Conservation (phyloP, 2,113 vertebrate genomes). For the Calonectris borealis region DNA sequence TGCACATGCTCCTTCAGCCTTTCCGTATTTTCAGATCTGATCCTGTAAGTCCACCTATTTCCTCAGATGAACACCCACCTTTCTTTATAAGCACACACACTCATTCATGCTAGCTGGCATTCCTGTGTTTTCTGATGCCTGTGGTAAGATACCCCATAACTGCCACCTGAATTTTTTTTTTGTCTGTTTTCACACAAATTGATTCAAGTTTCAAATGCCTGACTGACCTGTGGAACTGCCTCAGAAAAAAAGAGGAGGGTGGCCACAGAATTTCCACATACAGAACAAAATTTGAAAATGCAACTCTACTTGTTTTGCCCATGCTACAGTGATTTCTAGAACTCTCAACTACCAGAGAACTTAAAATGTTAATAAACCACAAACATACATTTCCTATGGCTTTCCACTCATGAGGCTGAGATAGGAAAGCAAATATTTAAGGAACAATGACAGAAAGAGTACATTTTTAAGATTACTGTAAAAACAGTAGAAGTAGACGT, state of each 20-base stretch:
- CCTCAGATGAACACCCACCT: background rate
- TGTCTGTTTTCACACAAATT: background rate
- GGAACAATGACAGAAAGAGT: background rate
- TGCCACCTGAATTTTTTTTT: no score
- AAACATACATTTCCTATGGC: background rate
- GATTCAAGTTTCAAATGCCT: background rate
- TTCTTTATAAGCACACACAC: background rate
- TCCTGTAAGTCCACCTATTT: background rate
- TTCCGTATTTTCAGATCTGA: background rate
- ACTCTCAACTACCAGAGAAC: background rate
- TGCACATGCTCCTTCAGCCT: background rate
- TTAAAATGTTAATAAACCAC: background rate
- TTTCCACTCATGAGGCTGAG: background rate
- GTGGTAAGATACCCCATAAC: background rate
- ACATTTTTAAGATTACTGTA: background rate
- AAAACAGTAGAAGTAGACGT: background rate
- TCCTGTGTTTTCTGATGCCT: background rate
- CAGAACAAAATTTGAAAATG: background rate
- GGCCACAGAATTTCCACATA: background rate
- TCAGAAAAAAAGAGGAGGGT: background rate
- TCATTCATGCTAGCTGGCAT: background rate
- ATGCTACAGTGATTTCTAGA: background rate
- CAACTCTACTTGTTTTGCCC: background rate
- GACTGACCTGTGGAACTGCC: background rate
- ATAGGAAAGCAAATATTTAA: background rate